These are phyloP conservation scores for Drosophila yakuba DNA, from an alignment of 1,140 invertebrate species.

Conservation along the genomic window DNA sequence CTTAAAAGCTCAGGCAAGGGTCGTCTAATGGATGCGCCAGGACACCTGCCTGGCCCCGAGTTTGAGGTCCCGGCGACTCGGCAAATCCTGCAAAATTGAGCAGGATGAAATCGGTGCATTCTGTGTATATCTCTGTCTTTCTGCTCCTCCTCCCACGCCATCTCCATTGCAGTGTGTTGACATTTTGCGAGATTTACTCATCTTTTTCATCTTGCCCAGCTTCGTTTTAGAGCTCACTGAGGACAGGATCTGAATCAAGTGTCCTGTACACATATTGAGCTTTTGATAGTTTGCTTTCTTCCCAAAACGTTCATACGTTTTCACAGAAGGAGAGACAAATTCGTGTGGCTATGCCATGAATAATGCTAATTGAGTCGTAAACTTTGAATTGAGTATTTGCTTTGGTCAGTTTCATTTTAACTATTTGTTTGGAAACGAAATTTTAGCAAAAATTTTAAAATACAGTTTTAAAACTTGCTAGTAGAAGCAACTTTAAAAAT, in stretches of 20 bases:
- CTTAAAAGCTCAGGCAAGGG: constrained; percentile 53
- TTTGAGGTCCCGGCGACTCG: constrained; percentile 22
- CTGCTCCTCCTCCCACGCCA: background rate
- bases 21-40: constrained; percentile 53
- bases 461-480: too few species aligned
- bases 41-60: constrained; percentile 19
- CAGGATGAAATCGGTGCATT: constrained; percentile 43
- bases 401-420: too few species aligned
- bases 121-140: constrained; percentile 6
- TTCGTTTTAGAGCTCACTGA: constrained; percentile 11
- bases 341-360: constrained; percentile 2
- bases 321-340: background rate
- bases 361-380: constrained; percentile 19
- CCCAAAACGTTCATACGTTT: constrained; percentile 20
- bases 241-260: constrained; percentile 11
- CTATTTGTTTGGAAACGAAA: too few species aligned
- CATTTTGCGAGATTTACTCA: constrained; percentile 44
- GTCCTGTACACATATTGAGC: constrained; percentile 17
- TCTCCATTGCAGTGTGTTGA: constrained; percentile 46
- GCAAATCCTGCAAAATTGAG: constrained; percentile 47
- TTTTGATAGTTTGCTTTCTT: constrained; percentile 40
- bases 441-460: too few species aligned
- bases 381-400: too few species aligned
- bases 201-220: constrained; percentile 32
- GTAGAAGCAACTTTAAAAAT: too few species aligned